Percentiles rank a stretch among this genome's conserved stretches.
phyloP scores from a whole-genome alignment of 2,797 vertebrate species.

The Cryptoprocta ferox region DNA sequence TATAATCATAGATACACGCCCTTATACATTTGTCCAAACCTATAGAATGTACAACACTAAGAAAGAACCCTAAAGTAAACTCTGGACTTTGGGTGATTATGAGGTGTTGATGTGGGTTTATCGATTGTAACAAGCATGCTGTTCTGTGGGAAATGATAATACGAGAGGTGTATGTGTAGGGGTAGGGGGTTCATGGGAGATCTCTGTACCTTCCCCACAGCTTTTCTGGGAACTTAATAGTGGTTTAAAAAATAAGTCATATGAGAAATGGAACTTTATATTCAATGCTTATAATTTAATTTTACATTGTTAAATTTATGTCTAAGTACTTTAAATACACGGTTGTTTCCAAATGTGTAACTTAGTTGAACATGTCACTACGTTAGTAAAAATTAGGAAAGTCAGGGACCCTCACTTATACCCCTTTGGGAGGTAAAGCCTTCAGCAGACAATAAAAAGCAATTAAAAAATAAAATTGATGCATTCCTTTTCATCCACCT shows the following conservation, averaged over 20 bases:
- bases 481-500: not conserved
- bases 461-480: slow-evolving; percentile 3
- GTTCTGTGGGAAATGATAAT: not conserved
- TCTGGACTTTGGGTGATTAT: not conserved
- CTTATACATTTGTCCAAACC: not conserved
- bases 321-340: not conserved
- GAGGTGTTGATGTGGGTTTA: not conserved
- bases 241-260: not conserved
- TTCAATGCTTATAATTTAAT: not conserved
- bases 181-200: not conserved
- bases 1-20: not conserved
- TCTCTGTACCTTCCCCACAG: not conserved
- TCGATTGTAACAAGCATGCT: not conserved
- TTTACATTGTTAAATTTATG: not conserved
- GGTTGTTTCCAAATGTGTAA: not conserved
- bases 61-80: not conserved
- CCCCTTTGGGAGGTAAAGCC: not conserved
- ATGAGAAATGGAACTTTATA: not conserved
- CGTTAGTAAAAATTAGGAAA: not conserved
- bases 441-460: not conserved
- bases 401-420: not conserved
- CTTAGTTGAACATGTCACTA: not conserved
- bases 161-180: not conserved
- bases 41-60: not conserved
- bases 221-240: not conserved